phyloP scores from a whole-genome alignment of 2,797 vertebrate species.

The Moxostoma hubbsi region DNA sequence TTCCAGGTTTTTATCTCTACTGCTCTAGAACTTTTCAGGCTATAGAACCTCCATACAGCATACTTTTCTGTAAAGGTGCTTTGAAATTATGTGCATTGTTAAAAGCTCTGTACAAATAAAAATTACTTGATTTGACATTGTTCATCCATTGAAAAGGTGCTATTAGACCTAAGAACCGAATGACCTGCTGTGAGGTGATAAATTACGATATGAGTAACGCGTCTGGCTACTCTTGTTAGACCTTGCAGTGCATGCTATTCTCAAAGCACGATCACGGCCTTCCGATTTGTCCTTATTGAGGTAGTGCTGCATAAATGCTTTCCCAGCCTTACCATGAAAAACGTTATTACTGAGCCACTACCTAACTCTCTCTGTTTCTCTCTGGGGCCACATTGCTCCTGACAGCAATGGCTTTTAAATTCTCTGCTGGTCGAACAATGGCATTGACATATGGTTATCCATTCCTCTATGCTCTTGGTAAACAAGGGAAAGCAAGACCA shows the following conservation, averaged over 20 bases:
- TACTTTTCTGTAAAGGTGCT: too few relatives aligned
- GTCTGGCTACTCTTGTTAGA: neutral
- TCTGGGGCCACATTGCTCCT: slow-evolving; percentile 67
- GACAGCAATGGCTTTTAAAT: slow-evolving; percentile 70
- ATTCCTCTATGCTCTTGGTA: neutral
- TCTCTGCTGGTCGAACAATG: slow-evolving; percentile 70
- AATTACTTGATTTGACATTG: too few relatives aligned
- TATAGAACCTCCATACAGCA: too few relatives aligned
- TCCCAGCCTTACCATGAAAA: neutral
- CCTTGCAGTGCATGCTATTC: neutral
- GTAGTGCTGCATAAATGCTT: neutral
- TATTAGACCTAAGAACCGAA: too few relatives aligned
- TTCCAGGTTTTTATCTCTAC: too few relatives aligned
- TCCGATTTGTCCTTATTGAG: slow-evolving; percentile 1
- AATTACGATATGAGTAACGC: too few relatives aligned
- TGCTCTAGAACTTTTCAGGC: too few relatives aligned
- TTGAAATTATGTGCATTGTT: too few relatives aligned
- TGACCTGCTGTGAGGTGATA: too few relatives aligned
- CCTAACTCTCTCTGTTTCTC: slow-evolving; percentile 46
- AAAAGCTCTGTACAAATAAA: too few relatives aligned
- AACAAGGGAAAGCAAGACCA: slow-evolving; percentile 14
- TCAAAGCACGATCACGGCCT: neutral
- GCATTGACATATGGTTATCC: slow-evolving; percentile 37
- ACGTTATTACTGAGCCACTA: neutral
- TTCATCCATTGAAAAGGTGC: too few relatives aligned